A percentile compares a stretch with the other conserved stretches of the same genome.
Evolutionary conservation across 1,140 invertebrate genomes (phyloP).

Genomic region (Pinna nobilis): DNA sequence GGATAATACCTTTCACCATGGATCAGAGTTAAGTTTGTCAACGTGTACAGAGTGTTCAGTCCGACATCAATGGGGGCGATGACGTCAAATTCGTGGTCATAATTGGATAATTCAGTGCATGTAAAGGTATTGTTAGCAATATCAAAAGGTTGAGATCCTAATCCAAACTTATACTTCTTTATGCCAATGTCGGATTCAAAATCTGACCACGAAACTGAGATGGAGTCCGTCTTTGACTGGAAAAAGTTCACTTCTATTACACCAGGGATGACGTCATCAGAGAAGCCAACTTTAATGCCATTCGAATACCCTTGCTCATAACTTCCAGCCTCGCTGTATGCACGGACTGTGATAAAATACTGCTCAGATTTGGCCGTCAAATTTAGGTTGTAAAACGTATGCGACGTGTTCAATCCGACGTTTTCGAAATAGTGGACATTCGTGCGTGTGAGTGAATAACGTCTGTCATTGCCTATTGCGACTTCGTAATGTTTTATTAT

Average conservation of each 20-base stretch:
- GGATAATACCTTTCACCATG: constrained; percentile 39
- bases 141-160: constrained; percentile 7
- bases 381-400: constrained; percentile 45
- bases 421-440: constrained; percentile 50
- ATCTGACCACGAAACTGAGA: constrained; percentile 44
- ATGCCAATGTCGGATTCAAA: constrained; percentile 52
- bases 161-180: constrained; percentile 30
- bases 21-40: constrained; percentile 25
- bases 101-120: constrained; percentile 19
- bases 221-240: constrained; percentile 32
- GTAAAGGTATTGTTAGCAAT: constrained; percentile 22
- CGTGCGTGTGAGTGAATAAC: constrained; percentile 24
- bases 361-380: constrained; percentile 45
- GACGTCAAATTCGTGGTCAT: constrained; percentile 15
- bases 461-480: constrained; percentile 49
- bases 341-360: constrained; percentile 54
- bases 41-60: constrained; percentile 19
- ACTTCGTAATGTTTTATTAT: constrained; percentile 49
- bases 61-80: constrained; percentile 5
- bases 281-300: constrained; percentile 50
- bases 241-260: constrained; percentile 14
- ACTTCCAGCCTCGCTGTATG: constrained; percentile 51
- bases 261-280: constrained; percentile 40
- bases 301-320: constrained; percentile 47
- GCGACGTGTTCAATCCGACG: constrained; percentile 42